Conservation (phyloP, 1,140 invertebrate genomes). For the Polypedilum pembai region DNA sequence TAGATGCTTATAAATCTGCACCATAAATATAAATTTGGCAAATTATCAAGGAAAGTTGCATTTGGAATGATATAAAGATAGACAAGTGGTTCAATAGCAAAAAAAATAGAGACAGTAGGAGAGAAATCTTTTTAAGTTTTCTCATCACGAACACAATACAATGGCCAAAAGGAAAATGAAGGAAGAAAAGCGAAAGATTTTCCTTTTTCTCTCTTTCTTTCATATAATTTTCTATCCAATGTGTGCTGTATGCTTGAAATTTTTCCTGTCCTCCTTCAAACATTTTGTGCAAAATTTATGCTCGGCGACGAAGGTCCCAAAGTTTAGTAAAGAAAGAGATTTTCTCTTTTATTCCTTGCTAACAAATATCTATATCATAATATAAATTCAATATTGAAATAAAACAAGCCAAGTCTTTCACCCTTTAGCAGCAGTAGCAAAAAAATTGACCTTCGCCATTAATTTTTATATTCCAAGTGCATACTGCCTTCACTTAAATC, state of each 20-base stretch:
- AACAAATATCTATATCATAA: neutral
- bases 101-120: neutral
- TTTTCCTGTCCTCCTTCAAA: neutral
- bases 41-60: conserved; percentile 6
- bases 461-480: too few species aligned
- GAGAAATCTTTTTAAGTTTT: conserved; percentile 8
- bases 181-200: neutral
- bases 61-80: neutral
- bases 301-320: conserved; percentile 9
- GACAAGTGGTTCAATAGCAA: neutral
- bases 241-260: neutral
- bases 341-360: neutral
- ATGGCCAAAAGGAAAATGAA: neutral
- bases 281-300: neutral
- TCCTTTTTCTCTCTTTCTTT: neutral
- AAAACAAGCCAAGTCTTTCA: neutral
- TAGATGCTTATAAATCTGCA: too few species aligned
- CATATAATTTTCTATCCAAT: neutral
- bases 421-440: neutral
- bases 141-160: conserved; percentile 27
- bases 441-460: too few species aligned
- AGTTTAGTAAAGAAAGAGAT: conserved; percentile 12
- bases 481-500: too few species aligned
- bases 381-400: conserved; percentile 2
- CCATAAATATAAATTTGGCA: neutral